Conservation (phyloP, 2,113 vertebrate genomes). For the Narcine bancroftii region DNA sequence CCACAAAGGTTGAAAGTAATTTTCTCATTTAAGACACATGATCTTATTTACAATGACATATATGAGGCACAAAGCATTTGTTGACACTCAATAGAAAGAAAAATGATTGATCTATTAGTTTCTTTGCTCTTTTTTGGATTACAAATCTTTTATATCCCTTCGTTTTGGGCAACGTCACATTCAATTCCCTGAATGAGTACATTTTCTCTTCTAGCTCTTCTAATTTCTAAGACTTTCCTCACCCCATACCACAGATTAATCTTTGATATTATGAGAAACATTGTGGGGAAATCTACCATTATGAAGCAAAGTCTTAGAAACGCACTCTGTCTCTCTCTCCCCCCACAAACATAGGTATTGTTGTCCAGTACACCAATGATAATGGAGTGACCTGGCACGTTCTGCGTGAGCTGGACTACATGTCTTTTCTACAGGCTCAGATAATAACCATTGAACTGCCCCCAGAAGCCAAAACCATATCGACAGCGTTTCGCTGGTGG, state of each 20-base stretch:
- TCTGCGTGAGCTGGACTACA: conserved; percentile 83
- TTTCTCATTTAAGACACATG: not conserved
- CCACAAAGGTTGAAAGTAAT: not conserved
- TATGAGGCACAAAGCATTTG: not conserved
- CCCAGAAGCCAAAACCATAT: conserved; percentile 73
- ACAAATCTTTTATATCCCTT: not conserved
- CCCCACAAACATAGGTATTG: conserved; percentile 61
- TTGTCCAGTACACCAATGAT: conserved; percentile 89
- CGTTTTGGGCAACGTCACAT: not conserved
- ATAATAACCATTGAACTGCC: conserved; percentile 88
- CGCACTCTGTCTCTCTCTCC: not conserved
- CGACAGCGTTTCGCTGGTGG: conserved; percentile 94
- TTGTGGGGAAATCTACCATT: not conserved
- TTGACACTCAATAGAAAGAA: not conserved
- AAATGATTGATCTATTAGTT: not conserved
- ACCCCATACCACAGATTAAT: not conserved
- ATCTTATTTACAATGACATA: not conserved
- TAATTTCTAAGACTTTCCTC: not conserved
- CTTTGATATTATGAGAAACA: not conserved
- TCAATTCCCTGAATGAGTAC: not conserved
- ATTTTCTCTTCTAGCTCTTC: not conserved
- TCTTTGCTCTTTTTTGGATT: too few relatives aligned
- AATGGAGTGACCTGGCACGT: conserved; percentile 87
- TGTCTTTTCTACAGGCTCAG: conserved; percentile 86
- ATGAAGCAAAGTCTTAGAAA: not conserved